These are phyloP conservation scores for Brachionus calyciflorus DNA, from an alignment of 1,140 invertebrate species.

Conservation along the genomic window DNA sequence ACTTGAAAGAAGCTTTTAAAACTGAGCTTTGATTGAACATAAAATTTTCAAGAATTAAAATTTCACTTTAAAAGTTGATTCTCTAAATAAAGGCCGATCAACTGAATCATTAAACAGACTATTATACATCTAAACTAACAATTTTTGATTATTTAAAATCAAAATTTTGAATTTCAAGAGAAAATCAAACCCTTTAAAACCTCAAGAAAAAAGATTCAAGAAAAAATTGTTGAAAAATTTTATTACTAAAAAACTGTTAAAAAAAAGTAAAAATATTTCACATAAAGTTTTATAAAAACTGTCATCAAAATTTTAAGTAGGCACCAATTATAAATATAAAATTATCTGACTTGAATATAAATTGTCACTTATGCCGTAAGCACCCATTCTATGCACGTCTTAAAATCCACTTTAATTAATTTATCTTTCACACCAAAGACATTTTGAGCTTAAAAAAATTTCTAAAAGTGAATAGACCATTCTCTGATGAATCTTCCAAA, in stretches of 20 bases:
- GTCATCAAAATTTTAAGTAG: neutral
- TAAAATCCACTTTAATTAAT: neutral
- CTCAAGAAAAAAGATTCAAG: too few relatives aligned
- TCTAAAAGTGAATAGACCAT: too few relatives aligned
- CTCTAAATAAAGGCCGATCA: constrained; percentile 18
- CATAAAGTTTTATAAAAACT: too few relatives aligned
- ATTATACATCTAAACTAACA: neutral
- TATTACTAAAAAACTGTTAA: neutral
- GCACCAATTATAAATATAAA: constrained; percentile 4
- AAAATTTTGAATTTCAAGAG: too few relatives aligned
- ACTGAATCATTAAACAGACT: neutral
- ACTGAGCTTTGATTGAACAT: neutral
- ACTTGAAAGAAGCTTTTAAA: neutral
- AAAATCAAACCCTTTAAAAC: too few relatives aligned
- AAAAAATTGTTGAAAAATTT: too few relatives aligned
- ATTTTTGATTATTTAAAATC: too few relatives aligned
- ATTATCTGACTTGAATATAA: constrained; percentile 24
- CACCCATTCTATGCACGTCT: neutral
- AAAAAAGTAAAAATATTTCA: constrained; percentile 2
- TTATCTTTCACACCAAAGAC: neutral
- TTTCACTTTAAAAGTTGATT: neutral
- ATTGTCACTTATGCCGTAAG: neutral
- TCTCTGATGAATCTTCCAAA: too few relatives aligned
- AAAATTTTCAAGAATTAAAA: neutral
- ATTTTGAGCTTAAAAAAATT: constrained; percentile 32